Evolutionary conservation across 2,888 invertebrate genomes (phyloP), one percentile per base, ranked within the genome.

Genomic region (Lydus trimaculatus): DNA sequence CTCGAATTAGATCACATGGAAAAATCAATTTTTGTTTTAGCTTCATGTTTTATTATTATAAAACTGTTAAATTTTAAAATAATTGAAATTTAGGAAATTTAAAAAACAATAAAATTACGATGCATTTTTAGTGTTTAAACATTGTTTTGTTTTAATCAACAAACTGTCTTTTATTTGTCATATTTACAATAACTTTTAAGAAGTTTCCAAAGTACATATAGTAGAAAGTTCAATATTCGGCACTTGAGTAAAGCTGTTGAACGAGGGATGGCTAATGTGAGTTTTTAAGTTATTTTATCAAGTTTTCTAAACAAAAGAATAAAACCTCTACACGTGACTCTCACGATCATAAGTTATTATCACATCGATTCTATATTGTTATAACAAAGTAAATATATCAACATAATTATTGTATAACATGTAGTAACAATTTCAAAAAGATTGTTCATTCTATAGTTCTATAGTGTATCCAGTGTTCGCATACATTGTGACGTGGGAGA

Each of bases 241-340:
- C 66, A 63, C 63, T 66, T 48, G 65, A 52, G 48, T 61, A 52
- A 61, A 65, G 61, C 61, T 61, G 43, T 28, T 31, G 61, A 65
- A 66, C 58, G 43, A 23, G 15, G 56, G 52, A 23, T 11, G 61
- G 62, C 66, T 66, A 66, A 66, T 66, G 66, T 63, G 66, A 62
- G 66, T 66, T 63, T 23, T 66, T 13, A 66, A 66, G 62, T 63
- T 62, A 63, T 66, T 66, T 39, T 39, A 58, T 15, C 39, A 61
- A 65, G 66, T 60, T 63, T 63, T 63, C 17, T 31, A n/a, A 63
- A 13, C n/a, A 48, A 20, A 48, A 48, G n/a, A 43, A 36, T 36
- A 15, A 20, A 48, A 48, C 20, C 17, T 48, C 2, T 17, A 48
- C 48, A 48, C 17, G 43, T 43, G 43, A 43, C 20, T 20, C 25